Evolutionary conservation across 2,888 invertebrate genomes (phyloP).

Genomic region (Merodon equestris): DNA sequence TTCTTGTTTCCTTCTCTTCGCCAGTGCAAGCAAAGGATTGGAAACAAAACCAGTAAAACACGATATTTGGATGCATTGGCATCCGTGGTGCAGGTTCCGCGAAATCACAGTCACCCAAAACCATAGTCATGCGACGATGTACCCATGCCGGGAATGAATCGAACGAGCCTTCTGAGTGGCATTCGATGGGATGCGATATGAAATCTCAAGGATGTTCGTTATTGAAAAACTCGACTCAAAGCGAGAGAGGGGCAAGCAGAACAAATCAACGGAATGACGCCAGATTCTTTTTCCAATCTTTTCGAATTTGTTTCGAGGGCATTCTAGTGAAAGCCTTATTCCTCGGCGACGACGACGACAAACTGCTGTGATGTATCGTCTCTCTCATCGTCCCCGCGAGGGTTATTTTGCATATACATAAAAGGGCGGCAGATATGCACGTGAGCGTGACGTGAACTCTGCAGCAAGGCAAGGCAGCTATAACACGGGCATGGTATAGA

Average conservation of each 20-base stretch:
- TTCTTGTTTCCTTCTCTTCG: slow-evolving; percentile 17
- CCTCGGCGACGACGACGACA: slow-evolving; percentile 41
- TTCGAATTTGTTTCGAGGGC: slow-evolving; percentile 13
- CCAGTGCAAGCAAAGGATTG: slow-evolving; percentile 49
- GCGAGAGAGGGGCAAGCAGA: slow-evolving; percentile 14
- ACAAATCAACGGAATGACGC: slow-evolving; percentile 55
- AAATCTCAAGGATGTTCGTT: slow-evolving; percentile 69
- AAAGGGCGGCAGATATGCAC: no score
- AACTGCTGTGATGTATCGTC: slow-evolving; percentile 49
- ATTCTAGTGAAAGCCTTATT: slow-evolving; percentile 61
- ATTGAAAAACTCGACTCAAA: no score
- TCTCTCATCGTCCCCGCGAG: slow-evolving; percentile 35
- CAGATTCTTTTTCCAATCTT: no score
- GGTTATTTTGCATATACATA: slow-evolving; percentile 51
- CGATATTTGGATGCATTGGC: slow-evolving; percentile 66
- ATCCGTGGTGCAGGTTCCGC: slow-evolving; percentile 48
- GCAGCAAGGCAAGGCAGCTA: slow-evolving; percentile 47
- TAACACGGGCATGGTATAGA: slow-evolving; percentile 4
- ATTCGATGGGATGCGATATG: slow-evolving; percentile 63
- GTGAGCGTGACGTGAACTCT: slow-evolving; percentile 64
- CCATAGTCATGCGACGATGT: no score
- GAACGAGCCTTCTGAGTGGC: slow-evolving; percentile 49
- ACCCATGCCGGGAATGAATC: background rate
- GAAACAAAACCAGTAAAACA: slow-evolving; percentile 65
- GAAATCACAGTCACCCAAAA: slow-evolving; percentile 19